These are phyloP conservation scores for Brachionus calyciflorus DNA, from an alignment of 1,140 invertebrate species.

Conservation along the genomic window DNA sequence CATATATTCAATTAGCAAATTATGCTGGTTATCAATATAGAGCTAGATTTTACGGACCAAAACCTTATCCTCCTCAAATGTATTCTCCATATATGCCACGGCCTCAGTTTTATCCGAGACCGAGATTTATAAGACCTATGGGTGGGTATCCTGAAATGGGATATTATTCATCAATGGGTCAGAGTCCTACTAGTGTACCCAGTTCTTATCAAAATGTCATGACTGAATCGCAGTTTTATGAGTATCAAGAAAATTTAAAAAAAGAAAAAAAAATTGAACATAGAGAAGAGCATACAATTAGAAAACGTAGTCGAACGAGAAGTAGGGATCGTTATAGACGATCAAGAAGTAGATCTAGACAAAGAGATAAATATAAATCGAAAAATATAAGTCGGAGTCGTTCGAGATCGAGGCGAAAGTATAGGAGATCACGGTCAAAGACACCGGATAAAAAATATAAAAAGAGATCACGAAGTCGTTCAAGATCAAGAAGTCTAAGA, in stretches of 20 bases:
- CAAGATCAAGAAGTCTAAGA: not conserved
- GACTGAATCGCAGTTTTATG: conserved; percentile 24
- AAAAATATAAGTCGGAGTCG: conserved; percentile 11
- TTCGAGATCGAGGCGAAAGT: conserved; percentile 7
- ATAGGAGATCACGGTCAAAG: not conserved
- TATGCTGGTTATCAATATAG: not conserved
- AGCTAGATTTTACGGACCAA: not conserved
- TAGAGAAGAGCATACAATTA: not conserved
- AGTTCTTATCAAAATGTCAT: conserved; percentile 3
- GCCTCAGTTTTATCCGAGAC: not conserved
- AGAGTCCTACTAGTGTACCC: not conserved
- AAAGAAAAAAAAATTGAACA: conserved; percentile 7
- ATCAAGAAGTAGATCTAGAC: conserved; percentile 4
- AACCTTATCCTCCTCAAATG: not conserved
- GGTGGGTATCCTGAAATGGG: not conserved
- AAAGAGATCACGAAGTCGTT: not conserved
- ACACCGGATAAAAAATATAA: conserved; percentile 11
- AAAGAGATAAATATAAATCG: not conserved
- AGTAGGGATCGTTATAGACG: conserved; percentile 11
- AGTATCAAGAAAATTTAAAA: conserved; percentile 33
- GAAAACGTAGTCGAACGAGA: not conserved
- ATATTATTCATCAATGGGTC: not conserved
- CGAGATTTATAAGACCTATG: not conserved
- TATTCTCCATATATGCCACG: conserved; percentile 7
- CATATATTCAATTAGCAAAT: not conserved